These are phyloP conservation scores for Enoplolaimus lenunculus DNA, from an alignment of 2,888 invertebrate genomes.

Conservation along the genomic window DNA sequence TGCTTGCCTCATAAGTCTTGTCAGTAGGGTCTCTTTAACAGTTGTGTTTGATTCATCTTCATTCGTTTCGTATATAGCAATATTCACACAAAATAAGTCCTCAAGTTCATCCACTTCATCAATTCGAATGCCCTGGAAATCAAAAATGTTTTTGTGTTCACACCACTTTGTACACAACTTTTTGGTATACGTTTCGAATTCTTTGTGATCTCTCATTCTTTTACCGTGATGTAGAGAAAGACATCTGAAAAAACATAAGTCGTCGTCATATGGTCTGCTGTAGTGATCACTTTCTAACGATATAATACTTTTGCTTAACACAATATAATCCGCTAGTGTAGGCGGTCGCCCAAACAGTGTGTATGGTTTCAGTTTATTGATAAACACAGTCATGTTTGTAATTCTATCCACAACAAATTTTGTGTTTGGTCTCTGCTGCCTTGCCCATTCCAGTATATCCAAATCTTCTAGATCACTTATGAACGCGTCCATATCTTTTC, in stretches of 20 bases:
- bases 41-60: too few relatives aligned
- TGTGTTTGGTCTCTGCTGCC: conserved; percentile 5
- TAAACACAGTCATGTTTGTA: conserved; percentile 3
- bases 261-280: background rate
- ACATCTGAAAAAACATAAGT: conserved; percentile 3
- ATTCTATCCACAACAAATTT: background rate
- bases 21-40: too few relatives aligned
- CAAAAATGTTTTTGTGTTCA: too few relatives aligned
- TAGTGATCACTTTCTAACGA: background rate
- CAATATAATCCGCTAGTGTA: background rate
- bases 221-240: background rate
- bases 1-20: too few relatives aligned
- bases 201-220: too few relatives aligned
- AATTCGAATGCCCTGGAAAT: too few relatives aligned
- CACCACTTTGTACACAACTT: too few relatives aligned
- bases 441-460: conserved; percentile 9
- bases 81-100: background rate
- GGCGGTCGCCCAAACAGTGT: background rate
- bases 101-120: too few relatives aligned
- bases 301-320: background rate
- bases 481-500: too few relatives aligned
- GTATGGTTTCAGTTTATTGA: background rate
- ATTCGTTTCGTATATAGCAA: background rate
- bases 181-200: too few relatives aligned
- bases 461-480: too few relatives aligned